phyloP scores from a whole-genome alignment of 2,797 vertebrate genomes.

The Remorina albescens region DNA sequence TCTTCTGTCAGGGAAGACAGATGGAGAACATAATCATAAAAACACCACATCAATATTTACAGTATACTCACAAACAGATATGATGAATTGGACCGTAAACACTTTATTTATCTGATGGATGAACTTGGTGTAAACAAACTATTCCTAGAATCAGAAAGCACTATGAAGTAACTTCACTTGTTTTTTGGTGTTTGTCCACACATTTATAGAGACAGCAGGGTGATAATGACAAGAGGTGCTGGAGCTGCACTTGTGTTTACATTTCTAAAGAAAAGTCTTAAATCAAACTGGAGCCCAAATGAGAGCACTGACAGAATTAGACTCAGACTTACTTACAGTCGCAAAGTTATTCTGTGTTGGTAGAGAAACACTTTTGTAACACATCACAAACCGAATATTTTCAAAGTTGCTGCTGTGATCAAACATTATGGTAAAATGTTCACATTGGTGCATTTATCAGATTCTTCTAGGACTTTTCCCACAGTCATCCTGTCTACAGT shows the following conservation, averaged over 20 bases:
- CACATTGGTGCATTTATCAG: background rate
- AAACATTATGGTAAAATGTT: background rate
- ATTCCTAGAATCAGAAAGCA: background rate
- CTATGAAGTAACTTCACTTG: background rate
- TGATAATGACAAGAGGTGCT: too few relatives aligned
- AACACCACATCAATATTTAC: background rate
- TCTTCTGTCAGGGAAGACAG: background rate
- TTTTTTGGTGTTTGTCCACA: background rate
- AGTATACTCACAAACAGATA: background rate
- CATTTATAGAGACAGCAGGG: background rate
- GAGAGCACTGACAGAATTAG: background rate
- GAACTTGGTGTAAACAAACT: background rate
- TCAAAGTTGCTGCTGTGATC: background rate
- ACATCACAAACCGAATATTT: background rate
- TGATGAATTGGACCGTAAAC: background rate
- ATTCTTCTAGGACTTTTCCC: conserved; percentile 23
- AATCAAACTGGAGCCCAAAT: background rate
- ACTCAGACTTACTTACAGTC: too few relatives aligned
- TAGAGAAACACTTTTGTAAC: background rate
- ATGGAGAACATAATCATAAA: background rate
- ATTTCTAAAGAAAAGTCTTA: background rate
- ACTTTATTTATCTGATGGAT: background rate
- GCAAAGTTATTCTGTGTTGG: background rate
- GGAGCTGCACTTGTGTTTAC: background rate
- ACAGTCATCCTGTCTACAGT: conserved; percentile 23